Conservation (phyloP, 2,797 vertebrate genomes). For the Cirrhinus molitorella region DNA sequence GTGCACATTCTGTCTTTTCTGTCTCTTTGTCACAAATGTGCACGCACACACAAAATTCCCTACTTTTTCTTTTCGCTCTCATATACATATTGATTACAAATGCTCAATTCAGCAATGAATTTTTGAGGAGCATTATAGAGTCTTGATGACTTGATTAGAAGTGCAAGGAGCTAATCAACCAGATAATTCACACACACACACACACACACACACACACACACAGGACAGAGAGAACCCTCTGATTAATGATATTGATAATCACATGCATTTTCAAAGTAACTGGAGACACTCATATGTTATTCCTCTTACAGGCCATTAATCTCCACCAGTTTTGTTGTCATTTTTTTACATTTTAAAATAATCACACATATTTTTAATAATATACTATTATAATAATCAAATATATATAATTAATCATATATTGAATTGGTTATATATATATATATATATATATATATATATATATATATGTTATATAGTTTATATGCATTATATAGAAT, state of each 20-base stretch:
- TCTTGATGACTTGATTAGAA: slow-evolving; percentile 47
- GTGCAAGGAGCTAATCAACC: slow-evolving; percentile 38
- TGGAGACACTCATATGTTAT: slow-evolving; percentile 2
- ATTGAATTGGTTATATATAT: too few relatives aligned
- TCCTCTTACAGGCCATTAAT: neutral
- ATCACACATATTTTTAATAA: too few relatives aligned
- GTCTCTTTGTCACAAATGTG: neutral
- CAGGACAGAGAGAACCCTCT: neutral
- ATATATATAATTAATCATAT: neutral
- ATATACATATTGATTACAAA: slow-evolving; percentile 49
- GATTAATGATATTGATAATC: slow-evolving; percentile 43
- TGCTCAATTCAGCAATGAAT: neutral
- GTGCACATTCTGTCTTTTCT: neutral
- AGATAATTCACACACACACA: slow-evolving; percentile 24
- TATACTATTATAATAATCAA: neutral
- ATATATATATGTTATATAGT: too few relatives aligned
- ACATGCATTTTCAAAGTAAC: neutral
- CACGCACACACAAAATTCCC: neutral
- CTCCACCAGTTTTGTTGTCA: too few relatives aligned
- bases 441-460: too few relatives aligned
- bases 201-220: neutral
- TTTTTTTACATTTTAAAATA: neutral
- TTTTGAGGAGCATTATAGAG: slow-evolving; percentile 24
- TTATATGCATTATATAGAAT: neutral
- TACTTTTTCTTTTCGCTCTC: neutral